phyloP scores from a whole-genome alignment of 2,797 vertebrate species.

The Esox lucius region DNA sequence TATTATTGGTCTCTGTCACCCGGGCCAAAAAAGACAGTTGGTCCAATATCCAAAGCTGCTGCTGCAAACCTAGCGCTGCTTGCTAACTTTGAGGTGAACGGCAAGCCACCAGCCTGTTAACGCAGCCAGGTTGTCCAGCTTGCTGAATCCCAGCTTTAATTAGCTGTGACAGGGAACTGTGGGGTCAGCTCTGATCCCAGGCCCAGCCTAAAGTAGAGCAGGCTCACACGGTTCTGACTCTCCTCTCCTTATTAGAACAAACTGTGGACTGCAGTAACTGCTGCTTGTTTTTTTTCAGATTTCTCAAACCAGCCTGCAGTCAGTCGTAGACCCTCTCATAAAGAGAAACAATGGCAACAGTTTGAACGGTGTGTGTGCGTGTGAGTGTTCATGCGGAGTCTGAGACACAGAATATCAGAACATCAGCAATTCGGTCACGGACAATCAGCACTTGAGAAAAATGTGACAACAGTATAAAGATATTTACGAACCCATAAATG shows the following conservation, averaged over 20 bases:
- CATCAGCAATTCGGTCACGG: constrained; percentile 22
- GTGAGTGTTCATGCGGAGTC: neutral
- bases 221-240: constrained; percentile 29
- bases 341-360: constrained; percentile 48
- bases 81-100: constrained; percentile 41
- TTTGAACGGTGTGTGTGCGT: constrained; percentile 29
- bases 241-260: constrained; percentile 51
- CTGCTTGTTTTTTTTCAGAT: constrained; percentile 52
- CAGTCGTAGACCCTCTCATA: constrained; percentile 31
- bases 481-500: constrained; percentile 68
- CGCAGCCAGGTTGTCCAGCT: constrained; percentile 52
- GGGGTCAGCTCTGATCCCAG: constrained; percentile 66
- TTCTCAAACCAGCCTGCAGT: constrained; percentile 35
- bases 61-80: constrained; percentile 60
- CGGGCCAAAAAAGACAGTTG: constrained; percentile 77
- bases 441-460: constrained; percentile 27
- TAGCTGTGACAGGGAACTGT: constrained; percentile 64
- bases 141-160: constrained; percentile 72
- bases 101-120: neutral
- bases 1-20: constrained; percentile 60
- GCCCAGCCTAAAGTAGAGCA: constrained; percentile 57
- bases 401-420: no score
- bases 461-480: constrained; percentile 47
- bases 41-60: constrained; percentile 68
- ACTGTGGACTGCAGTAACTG: constrained; percentile 29